Evolutionary conservation across 2,797 vertebrate species (phyloP).

Genomic region (Micromesistius poutassou): DNA sequence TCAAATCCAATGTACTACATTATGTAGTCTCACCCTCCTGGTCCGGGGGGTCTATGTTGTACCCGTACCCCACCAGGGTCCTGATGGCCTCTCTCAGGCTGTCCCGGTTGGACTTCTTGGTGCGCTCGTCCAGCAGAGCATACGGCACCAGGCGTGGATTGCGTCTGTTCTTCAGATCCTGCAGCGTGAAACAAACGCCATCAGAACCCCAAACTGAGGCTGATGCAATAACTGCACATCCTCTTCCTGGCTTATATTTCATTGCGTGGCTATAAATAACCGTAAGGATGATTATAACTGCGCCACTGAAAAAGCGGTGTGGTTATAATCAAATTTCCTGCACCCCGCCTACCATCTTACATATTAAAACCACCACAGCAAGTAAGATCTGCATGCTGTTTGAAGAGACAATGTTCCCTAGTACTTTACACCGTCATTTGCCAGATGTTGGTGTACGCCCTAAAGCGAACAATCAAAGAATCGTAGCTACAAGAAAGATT

Average conservation of each 20-base stretch:
- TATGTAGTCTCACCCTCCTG: conserved; percentile 80
- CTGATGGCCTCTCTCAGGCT: conserved; percentile 95
- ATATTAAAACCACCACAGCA: neutral
- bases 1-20: neutral
- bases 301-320: neutral
- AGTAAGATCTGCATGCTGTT: neutral
- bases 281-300: neutral
- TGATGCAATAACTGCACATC: neutral
- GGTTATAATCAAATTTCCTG: neutral
- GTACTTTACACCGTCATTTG: neutral
- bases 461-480: neutral
- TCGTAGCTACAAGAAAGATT: neutral
- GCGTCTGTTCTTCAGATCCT: conserved; percentile 96
- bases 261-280: conserved; percentile 1
- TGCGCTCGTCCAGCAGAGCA: conserved; percentile 92
- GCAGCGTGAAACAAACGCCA: conserved; percentile 17
- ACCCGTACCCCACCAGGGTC: conserved; percentile 94
- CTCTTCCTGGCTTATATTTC: neutral
- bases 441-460: neutral
- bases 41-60: conserved; percentile 92
- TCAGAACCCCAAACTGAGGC: neutral
- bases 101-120: conserved; percentile 97
- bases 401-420: neutral
- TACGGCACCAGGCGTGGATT: conserved; percentile 98
- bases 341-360: neutral